phyloP scores from a whole-genome alignment of 2,888 invertebrate genomes.

The Eulithis prunata region DNA sequence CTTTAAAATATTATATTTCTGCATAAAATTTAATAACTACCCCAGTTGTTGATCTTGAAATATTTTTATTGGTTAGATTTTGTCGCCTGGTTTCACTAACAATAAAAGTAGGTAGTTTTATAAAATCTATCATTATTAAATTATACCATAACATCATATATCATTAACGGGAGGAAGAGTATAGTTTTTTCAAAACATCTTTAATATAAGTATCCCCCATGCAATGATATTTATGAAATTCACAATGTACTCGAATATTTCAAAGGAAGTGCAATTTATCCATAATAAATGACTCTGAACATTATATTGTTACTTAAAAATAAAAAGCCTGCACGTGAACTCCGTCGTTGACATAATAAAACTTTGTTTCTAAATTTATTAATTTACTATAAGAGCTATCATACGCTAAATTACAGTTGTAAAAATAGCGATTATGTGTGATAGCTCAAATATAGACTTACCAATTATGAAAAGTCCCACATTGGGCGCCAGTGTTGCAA shows the following conservation, averaged over 20 bases:
- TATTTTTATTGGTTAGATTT: slow-evolving; percentile 70
- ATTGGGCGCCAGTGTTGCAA: slow-evolving; percentile 35
- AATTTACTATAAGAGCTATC: background rate
- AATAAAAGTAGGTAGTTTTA: slow-evolving; percentile 39
- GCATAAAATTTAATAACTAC: slow-evolving; percentile 69
- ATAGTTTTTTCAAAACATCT: slow-evolving; percentile 22
- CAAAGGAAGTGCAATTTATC: slow-evolving; percentile 7
- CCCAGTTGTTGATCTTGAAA: slow-evolving; percentile 78
- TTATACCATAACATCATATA: slow-evolving; percentile 29
- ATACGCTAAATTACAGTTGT: slow-evolving; percentile 2
- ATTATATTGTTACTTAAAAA: slow-evolving; percentile 17
- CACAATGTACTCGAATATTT: slow-evolving; percentile 11
- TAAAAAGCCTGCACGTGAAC: slow-evolving; percentile 21
- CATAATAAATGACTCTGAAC: slow-evolving; percentile 7
- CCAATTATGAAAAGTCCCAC: slow-evolving; percentile 9
- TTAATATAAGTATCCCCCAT: slow-evolving; percentile 8
- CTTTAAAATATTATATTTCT: slow-evolving; percentile 76
- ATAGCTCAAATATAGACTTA: slow-evolving; percentile 3
- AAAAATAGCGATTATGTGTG: slow-evolving; percentile 2
- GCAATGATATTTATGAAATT: slow-evolving; percentile 16
- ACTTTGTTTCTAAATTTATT: background rate
- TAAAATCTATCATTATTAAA: slow-evolving; percentile 37
- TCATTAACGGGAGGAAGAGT: slow-evolving; percentile 21
- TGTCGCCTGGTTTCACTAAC: slow-evolving; percentile 67
- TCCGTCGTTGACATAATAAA: slow-evolving; percentile 19